phyloP scores from a whole-genome alignment of 2,888 invertebrate species.

The Mycalesis mineus region DNA sequence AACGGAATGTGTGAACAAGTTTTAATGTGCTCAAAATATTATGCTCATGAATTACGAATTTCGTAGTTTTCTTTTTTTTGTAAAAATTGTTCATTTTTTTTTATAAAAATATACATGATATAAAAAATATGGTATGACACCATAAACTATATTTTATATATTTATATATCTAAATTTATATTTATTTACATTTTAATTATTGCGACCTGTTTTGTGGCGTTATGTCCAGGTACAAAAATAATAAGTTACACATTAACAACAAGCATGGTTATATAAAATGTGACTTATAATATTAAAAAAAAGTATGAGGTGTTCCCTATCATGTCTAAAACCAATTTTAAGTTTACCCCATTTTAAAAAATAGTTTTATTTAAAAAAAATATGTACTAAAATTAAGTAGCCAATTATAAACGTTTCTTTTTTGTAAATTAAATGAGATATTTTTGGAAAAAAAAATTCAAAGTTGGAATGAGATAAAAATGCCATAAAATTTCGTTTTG shows the following conservation, averaged over 20 bases:
- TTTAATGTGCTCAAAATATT: conserved; percentile 8
- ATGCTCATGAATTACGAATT: conserved; percentile 20
- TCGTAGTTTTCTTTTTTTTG: background rate
- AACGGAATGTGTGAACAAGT: conserved; percentile 19
- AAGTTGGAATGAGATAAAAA: conserved; percentile 1
- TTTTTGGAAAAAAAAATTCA: background rate
- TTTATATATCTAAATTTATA: conserved; percentile 17
- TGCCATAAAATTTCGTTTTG: background rate
- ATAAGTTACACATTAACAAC: background rate
- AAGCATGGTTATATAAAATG: background rate
- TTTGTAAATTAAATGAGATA: no score
- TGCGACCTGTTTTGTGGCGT: conserved; percentile 19
- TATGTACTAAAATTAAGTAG: background rate
- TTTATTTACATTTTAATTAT: conserved; percentile 27
- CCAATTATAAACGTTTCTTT: background rate
- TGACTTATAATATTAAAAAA: background rate
- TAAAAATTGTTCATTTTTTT: conserved; percentile 15
- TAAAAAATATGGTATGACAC: conserved; percentile 27
- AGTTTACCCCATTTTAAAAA: no score
- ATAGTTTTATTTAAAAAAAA: background rate
- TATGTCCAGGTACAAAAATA: conserved; percentile 23
- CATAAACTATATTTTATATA: conserved; percentile 14
- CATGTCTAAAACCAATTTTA: no score
- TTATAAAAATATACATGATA: conserved; percentile 27
- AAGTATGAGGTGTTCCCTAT: no score